Conservation (phyloP, 2,888 invertebrate species). For the Drosophila diplacantha region DNA sequence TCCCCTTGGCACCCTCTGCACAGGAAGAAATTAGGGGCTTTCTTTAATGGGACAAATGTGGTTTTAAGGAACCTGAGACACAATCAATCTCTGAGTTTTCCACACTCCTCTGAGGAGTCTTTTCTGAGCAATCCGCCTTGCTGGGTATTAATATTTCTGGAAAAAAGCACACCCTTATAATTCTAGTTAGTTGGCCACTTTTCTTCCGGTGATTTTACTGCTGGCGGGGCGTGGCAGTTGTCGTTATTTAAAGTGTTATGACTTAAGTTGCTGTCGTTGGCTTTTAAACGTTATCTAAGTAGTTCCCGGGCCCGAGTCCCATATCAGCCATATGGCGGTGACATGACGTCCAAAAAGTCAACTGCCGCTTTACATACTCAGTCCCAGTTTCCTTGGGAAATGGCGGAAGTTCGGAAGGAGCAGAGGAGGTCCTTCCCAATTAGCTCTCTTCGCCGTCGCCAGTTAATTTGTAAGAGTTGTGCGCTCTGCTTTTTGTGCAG, state of each 20-base stretch:
- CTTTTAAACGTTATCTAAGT: slow-evolving; percentile 68
- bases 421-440: slow-evolving; percentile 42
- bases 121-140: no score
- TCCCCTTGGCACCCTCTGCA: background rate
- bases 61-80: background rate
- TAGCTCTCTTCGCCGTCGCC: slow-evolving; percentile 54
- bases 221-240: slow-evolving; percentile 23
- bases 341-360: slow-evolving; percentile 32
- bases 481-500: slow-evolving; percentile 19
- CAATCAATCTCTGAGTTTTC: background rate
- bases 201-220: background rate
- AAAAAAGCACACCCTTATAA: background rate
- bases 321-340: slow-evolving; percentile 43
- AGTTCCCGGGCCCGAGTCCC: slow-evolving; percentile 43
- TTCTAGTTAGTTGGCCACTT: background rate
- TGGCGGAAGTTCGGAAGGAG: background rate
- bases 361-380: slow-evolving; percentile 30
- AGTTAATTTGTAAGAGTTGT: slow-evolving; percentile 59
- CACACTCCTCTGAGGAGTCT: background rate
- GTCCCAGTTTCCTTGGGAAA: slow-evolving; percentile 14
- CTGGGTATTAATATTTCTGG: no score
- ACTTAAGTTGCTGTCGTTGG: slow-evolving; percentile 56
- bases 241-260: slow-evolving; percentile 66
- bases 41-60: background rate
- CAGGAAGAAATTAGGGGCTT: background rate